These are phyloP conservation scores for Andrena praecox DNA, from an alignment of 2,888 invertebrate genomes.

Conservation along the genomic window DNA sequence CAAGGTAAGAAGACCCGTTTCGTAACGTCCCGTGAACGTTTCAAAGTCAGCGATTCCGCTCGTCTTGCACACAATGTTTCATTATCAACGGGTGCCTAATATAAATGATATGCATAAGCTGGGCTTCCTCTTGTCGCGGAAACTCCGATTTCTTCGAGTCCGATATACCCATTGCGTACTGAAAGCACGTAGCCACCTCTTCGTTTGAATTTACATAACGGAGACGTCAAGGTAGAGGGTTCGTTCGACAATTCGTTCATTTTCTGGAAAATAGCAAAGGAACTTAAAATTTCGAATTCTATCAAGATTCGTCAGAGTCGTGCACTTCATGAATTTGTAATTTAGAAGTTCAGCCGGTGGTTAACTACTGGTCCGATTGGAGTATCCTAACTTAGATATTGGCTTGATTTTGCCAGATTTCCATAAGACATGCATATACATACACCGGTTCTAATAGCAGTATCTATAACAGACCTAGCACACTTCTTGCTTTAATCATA, in stretches of 20 bases:
- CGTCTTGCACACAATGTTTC: conserved; percentile 8
- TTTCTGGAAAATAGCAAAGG: not conserved
- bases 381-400: no score
- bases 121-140: not conserved
- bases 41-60: conserved; percentile 72
- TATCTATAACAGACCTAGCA: not conserved
- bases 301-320: not conserved
- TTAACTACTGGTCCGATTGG: no score
- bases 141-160: not conserved
- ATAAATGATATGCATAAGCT: not conserved
- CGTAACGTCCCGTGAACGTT: conserved; percentile 70
- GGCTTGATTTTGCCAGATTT: no score
- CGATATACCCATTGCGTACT: not conserved
- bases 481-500: not conserved
- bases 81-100: conserved; percentile 19
- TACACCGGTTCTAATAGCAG: not conserved
- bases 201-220: conserved; percentile 15
- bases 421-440: no score
- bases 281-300: not conserved
- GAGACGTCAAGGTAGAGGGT: not conserved
- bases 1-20: conserved; percentile 77
- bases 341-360: no score
- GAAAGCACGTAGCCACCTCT: not conserved
- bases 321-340: no score
- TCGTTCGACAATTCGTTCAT: not conserved